Conservation (phyloP, 2,113 vertebrate species). For the Platichthys stellatus region DNA sequence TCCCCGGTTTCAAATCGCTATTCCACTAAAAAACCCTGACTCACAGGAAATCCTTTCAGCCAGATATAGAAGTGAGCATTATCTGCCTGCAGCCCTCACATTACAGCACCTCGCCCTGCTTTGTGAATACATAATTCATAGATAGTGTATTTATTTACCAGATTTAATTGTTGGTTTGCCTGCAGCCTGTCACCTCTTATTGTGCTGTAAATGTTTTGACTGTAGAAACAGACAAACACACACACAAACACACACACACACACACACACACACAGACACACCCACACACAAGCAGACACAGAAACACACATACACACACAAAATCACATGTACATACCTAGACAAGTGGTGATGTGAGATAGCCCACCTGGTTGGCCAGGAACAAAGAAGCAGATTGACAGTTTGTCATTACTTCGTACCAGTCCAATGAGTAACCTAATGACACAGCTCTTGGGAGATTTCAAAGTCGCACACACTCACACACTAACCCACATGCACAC, state of each 20-base stretch:
- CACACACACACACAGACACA: conserved; percentile 23
- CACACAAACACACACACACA: not conserved
- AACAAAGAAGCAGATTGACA: conserved; percentile 63
- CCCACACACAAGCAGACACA: not conserved
- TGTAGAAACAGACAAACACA: conserved; percentile 27
- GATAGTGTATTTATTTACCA: conserved; percentile 46
- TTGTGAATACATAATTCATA: conserved; percentile 51
- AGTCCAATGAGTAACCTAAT: conserved; percentile 50
- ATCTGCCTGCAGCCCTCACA: conserved; percentile 41
- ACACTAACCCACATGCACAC: not conserved
- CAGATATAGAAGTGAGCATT: conserved; percentile 36
- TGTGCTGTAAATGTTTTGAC: conserved; percentile 62
- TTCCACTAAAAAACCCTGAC: conserved; percentile 62
- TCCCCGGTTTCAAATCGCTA: conserved; percentile 40
- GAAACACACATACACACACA: conserved; percentile 15
- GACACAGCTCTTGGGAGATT: conserved; percentile 28
- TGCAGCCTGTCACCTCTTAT: conserved; percentile 26
- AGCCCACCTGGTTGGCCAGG: conserved; percentile 34
- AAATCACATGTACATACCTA: not conserved
- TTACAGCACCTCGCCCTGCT: conserved; percentile 16
- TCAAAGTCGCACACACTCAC: not conserved
- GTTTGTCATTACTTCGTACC: conserved; percentile 46
- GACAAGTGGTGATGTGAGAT: conserved; percentile 14
- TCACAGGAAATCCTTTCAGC: conserved; percentile 62
- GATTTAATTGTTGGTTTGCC: conserved; percentile 62